Percentiles rank a stretch among this genome's conserved stretches.
These are phyloP conservation scores for Ptychobarbus kaznakovi DNA, from an alignment of 2,797 vertebrate genomes.

Conservation along the genomic window DNA sequence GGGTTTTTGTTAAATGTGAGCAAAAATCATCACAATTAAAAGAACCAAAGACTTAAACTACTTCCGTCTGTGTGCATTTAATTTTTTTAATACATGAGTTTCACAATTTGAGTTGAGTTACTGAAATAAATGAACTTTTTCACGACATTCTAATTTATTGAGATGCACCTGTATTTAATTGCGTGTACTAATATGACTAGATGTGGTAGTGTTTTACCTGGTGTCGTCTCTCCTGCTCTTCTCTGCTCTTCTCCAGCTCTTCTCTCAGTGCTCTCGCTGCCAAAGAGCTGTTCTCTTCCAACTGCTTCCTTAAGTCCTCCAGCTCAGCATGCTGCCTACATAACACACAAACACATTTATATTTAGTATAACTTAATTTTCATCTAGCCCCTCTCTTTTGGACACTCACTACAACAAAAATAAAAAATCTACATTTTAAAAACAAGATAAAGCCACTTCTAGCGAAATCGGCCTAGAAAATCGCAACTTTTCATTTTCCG, in stretches of 20 bases:
- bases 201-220: slow-evolving; percentile 77
- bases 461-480: too few relatives aligned
- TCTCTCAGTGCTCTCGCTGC: slow-evolving; percentile 81
- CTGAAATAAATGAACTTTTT: too few relatives aligned
- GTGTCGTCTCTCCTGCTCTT: slow-evolving; percentile 90
- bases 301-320: slow-evolving; percentile 85
- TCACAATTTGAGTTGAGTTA: too few relatives aligned
- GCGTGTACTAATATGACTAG: neutral
- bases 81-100: too few relatives aligned
- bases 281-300: slow-evolving; percentile 85
- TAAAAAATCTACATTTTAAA: too few relatives aligned
- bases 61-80: too few relatives aligned
- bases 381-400: neutral
- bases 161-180: neutral
- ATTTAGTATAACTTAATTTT: neutral
- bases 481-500: too few relatives aligned
- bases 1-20: too few relatives aligned
- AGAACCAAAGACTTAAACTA: too few relatives aligned
- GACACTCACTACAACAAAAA: neutral
- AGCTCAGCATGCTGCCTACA: slow-evolving; percentile 87
- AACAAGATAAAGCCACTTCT: neutral
- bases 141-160: too few relatives aligned
- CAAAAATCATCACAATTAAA: too few relatives aligned
- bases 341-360: slow-evolving; percentile 22
- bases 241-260: slow-evolving; percentile 84